These are phyloP conservation scores for Syndactyla subalaris DNA, from an alignment of 2,797 vertebrate genomes.

Conservation along the genomic window DNA sequence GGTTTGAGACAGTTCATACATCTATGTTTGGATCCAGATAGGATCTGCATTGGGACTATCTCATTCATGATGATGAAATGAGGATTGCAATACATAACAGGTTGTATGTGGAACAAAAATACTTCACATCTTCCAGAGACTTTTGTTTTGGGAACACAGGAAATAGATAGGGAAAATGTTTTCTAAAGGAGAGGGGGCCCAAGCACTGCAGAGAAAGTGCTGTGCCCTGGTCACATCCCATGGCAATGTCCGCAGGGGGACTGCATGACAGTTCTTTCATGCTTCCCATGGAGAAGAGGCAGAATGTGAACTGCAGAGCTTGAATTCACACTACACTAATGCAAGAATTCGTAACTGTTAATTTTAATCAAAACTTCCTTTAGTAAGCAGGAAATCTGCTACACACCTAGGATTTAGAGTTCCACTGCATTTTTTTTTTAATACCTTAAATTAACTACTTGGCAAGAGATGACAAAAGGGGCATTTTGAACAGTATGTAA, in stretches of 20 bases:
- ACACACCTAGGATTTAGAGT: constrained; percentile 29
- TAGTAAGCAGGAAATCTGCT: constrained; percentile 39
- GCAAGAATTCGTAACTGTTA: constrained; percentile 42
- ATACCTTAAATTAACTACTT: constrained; percentile 37
- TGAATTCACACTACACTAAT: neutral
- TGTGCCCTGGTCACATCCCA: neutral
- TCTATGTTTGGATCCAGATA: neutral
- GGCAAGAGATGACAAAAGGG: constrained; percentile 30
- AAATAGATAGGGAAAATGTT: neutral
- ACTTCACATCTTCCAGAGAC: neutral
- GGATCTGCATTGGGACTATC: neutral
- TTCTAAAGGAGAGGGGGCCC: neutral
- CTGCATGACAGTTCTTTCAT: neutral
- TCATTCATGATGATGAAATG: neutral
- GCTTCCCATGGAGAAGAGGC: neutral
- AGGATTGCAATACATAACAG: neutral
- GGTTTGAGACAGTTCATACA: neutral
- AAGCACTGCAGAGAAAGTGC: neutral
- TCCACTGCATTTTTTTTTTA: constrained; percentile 68
- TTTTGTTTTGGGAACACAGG: neutral
- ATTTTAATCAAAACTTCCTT: constrained; percentile 61
- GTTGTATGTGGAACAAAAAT: neutral
- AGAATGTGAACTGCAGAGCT: neutral
- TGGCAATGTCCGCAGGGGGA: neutral
- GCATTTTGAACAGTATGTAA: neutral